Conservation (phyloP, 1,140 invertebrate genomes). For the Eueides isabella region DNA sequence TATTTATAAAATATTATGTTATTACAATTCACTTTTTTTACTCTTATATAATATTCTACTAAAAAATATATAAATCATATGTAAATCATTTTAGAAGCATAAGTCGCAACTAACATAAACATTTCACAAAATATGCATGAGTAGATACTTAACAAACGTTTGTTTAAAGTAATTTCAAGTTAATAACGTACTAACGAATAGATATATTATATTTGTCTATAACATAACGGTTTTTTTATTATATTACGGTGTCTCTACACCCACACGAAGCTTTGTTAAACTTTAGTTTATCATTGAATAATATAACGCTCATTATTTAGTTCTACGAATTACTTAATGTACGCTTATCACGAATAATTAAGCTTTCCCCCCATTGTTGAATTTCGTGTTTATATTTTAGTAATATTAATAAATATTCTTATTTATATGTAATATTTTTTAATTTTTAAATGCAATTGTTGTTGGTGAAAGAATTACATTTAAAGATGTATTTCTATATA, state of each 20-base stretch:
- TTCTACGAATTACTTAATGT: constrained; percentile 14
- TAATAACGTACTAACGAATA: constrained; percentile 38
- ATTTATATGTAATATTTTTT: no score
- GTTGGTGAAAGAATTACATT: no score
- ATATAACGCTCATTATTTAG: constrained; percentile 19
- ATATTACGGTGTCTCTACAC: constrained; percentile 46
- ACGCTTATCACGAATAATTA: background rate
- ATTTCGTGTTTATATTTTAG: background rate
- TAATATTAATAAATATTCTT: no score
- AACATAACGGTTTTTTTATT: constrained; percentile 56
- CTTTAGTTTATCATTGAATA: constrained; percentile 27
- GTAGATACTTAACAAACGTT: background rate
- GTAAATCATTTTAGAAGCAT: background rate
- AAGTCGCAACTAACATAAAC: background rate
- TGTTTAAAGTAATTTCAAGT: constrained; percentile 38
- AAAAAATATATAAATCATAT: background rate
- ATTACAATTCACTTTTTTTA: background rate
- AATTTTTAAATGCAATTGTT: no score
- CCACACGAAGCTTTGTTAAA: constrained; percentile 51
- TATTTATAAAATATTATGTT: background rate
- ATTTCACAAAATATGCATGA: background rate
- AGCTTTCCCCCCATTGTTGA: background rate
- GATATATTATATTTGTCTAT: constrained; percentile 54
- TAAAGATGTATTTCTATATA: background rate
- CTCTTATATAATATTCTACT: no score